Evolutionary conservation across 1,140 invertebrate genomes (phyloP).

Genomic region (Acromyrmex charruanus): DNA sequence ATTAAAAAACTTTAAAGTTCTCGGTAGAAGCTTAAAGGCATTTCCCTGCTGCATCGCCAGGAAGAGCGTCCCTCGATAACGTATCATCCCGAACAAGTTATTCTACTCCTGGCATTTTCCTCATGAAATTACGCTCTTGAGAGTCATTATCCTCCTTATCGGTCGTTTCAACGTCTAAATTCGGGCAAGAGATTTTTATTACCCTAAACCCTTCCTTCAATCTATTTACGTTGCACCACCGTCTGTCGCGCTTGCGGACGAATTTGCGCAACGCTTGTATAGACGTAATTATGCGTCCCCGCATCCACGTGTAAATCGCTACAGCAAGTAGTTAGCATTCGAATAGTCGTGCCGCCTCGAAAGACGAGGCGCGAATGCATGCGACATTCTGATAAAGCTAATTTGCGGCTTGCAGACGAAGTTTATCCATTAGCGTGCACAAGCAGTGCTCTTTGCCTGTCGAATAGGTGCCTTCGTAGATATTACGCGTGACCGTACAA

Average conservation of each 20-base stretch:
- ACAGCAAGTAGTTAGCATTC: constrained; percentile 61
- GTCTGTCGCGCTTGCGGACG: constrained; percentile 6
- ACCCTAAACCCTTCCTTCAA: constrained; percentile 39
- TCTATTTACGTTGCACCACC: constrained; percentile 60
- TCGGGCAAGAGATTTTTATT: constrained; percentile 62
- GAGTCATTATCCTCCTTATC: constrained; percentile 18
- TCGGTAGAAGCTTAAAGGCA: neutral
- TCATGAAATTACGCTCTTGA: constrained; percentile 22
- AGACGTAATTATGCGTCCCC: constrained; percentile 59
- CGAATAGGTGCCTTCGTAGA: constrained; percentile 36
- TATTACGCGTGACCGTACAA: constrained; percentile 16
- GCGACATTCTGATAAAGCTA: constrained; percentile 62
- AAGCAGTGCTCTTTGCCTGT: constrained; percentile 15
- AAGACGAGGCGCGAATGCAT: constrained; percentile 42
- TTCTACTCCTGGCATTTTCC: neutral
- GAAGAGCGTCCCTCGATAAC: constrained; percentile 34
- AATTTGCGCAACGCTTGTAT: constrained; percentile 38
- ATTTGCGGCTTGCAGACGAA: constrained; percentile 57
- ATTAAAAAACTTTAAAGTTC: neutral
- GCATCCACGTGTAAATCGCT: neutral
- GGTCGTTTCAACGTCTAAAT: constrained; percentile 26
- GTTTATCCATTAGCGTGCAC: constrained; percentile 61
- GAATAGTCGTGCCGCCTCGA: constrained; percentile 46
- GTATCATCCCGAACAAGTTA: constrained; percentile 13
- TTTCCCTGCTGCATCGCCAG: neutral